A percentile compares a stretch with the other conserved stretches of the same genome.
Evolutionary conservation across 2,888 invertebrate species (phyloP).

Genomic region (Oegoconia quadripuncta): DNA sequence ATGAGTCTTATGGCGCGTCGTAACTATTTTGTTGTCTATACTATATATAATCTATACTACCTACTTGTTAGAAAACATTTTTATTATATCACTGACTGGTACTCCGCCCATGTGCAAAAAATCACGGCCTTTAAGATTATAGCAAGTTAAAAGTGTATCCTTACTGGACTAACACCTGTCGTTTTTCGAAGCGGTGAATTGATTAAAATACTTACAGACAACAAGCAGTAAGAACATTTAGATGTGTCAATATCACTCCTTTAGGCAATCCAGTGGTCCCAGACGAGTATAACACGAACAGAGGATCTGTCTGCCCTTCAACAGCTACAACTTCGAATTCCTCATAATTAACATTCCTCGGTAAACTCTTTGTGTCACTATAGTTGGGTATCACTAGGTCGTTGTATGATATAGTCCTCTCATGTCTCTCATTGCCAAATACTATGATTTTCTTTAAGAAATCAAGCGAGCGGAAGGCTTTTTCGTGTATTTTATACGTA

Average conservation of each 20-base stretch:
- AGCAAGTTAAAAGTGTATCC: no score
- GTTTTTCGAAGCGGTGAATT: no score
- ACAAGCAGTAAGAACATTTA: slow-evolving; percentile 38
- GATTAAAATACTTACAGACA: slow-evolving; percentile 38
- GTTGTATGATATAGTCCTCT: slow-evolving; percentile 35
- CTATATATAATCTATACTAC: no score
- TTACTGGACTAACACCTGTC: no score
- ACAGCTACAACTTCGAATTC: slow-evolving; percentile 44
- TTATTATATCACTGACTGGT: no score
- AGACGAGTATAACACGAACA: slow-evolving; percentile 57
- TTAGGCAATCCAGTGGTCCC: slow-evolving; percentile 65
- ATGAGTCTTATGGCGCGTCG: no score
- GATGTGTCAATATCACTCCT: slow-evolving; percentile 57
- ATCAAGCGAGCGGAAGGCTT: slow-evolving; percentile 28
- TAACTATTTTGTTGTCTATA: no score
- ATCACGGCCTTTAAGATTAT: no score
- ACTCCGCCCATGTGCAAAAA: no score
- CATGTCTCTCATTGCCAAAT: slow-evolving; percentile 37
- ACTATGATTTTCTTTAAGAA: slow-evolving; percentile 42
- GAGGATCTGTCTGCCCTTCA: slow-evolving; percentile 39
- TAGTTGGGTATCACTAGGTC: slow-evolving; percentile 29
- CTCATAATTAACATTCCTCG: slow-evolving; percentile 40
- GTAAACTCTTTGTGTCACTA: not conserved
- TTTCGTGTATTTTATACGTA: slow-evolving; percentile 37
- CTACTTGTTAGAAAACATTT: no score